Conservation (phyloP, 2,797 vertebrate genomes). For the Poecilia gillii region DNA sequence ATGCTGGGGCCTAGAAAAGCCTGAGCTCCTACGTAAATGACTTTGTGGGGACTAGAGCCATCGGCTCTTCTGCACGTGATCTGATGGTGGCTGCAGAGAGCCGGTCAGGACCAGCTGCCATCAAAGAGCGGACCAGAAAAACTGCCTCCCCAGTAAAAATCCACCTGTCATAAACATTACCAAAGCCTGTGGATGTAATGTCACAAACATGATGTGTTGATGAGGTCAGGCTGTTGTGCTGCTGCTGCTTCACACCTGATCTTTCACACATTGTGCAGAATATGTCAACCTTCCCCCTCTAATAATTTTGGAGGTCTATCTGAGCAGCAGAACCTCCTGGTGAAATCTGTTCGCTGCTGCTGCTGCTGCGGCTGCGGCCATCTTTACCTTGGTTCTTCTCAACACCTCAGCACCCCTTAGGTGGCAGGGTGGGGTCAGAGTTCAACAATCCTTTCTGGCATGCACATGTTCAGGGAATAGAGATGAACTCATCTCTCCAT, state of each 20-base stretch:
- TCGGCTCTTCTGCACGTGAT: not conserved
- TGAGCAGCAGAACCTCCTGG: not conserved
- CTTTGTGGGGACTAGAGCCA: not conserved
- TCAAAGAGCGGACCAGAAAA: not conserved
- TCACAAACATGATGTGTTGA: not conserved
- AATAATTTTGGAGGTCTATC: not conserved
- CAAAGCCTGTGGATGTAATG: not conserved
- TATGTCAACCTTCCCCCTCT: not conserved
- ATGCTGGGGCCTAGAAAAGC: not conserved
- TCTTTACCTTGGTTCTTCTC: not conserved
- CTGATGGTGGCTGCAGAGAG: not conserved
- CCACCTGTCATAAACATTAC: not conserved
- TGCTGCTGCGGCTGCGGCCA: not conserved
- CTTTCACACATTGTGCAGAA: slow-evolving; percentile 1
- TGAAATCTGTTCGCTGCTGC: not conserved
- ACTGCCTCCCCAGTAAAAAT: not conserved
- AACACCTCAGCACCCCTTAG: not conserved
- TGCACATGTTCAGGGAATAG: not conserved
- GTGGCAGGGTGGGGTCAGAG: not conserved
- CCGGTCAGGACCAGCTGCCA: not conserved
- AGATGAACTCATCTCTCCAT: not conserved
- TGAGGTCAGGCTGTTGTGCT: not conserved
- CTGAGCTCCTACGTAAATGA: not conserved
- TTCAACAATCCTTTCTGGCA: not conserved
- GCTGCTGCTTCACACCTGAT: not conserved